Evolutionary conservation across 1,140 invertebrate species (phyloP).

Genomic region (Phocides pigmalion): DNA sequence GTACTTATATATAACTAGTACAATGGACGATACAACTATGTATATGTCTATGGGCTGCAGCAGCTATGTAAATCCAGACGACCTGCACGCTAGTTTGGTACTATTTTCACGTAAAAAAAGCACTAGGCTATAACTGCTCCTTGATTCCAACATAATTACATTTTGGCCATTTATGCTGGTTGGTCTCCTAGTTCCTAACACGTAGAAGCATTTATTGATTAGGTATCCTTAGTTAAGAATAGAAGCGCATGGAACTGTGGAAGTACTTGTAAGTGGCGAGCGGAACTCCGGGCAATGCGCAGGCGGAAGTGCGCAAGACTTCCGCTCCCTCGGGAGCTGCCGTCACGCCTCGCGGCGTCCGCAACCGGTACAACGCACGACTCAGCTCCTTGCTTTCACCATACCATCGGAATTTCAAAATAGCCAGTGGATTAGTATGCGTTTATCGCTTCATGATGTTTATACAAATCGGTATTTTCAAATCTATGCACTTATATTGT

Average conservation of each 20-base stretch:
- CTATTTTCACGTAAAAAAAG: too few relatives aligned
- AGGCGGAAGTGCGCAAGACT: constrained; percentile 70
- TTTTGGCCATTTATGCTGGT: too few relatives aligned
- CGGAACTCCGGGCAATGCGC: constrained; percentile 66
- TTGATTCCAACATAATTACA: too few relatives aligned
- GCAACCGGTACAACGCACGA: constrained; percentile 37
- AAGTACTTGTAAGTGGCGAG: constrained; percentile 44
- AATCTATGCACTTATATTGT: too few relatives aligned
- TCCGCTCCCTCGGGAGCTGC: constrained; percentile 70
- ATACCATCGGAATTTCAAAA: constrained; percentile 23
- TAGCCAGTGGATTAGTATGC: constrained; percentile 25
- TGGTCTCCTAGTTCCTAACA: too few relatives aligned
- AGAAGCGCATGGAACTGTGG: constrained; percentile 4
- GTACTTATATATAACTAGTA: too few relatives aligned
- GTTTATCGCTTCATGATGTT: constrained; percentile 38
- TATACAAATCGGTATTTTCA: constrained; percentile 27
- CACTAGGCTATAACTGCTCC: too few relatives aligned
- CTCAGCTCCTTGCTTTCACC: constrained; percentile 28
- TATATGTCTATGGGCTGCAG: too few relatives aligned
- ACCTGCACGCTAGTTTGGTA: too few relatives aligned
- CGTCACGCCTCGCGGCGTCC: constrained; percentile 53
- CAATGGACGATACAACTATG: too few relatives aligned
- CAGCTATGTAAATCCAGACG: too few relatives aligned
- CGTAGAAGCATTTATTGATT: too few relatives aligned
- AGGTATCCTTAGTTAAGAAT: background rate